Evolutionary conservation across 1,140 invertebrate species (phyloP), one percentile per base, ranked within the genome.

Genomic region (Drosophila cardini): DNA sequence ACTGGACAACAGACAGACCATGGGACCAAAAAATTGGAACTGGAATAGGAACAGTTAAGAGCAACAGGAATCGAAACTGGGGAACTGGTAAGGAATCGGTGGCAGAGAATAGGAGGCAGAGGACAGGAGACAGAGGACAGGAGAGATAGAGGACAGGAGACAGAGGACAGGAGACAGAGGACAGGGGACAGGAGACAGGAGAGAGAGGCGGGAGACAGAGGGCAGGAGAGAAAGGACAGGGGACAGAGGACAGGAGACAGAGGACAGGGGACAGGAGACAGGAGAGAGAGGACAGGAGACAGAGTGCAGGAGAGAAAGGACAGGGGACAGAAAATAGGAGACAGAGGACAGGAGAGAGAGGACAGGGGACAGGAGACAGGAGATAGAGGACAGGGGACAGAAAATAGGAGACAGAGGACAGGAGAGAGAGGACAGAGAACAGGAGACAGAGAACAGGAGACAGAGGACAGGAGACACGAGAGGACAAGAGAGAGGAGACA

Each of bases 1-100:
- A 55, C 56, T 16, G n/a, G 11, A 43, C 53, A 13, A 11, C 36
- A 38, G 50, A 26, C 4, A 26, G 60, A 63, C 57, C 42, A n/a
- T 30, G 11, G 40, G 15, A 18, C 18, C 26, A 30, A 8, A 32
- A 7, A 52, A 55, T 34, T 38, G 46, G 4, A 45, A 48, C 30
- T 53, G 53, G 48, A 38, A 38, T n/a, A 60, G 46, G 36, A 36
- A 48, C 52, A 48, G 26, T 10, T 26, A 53, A 36, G 9, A 16
- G 42, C 42, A 60, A 43, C 8, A 9, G 43, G 13, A 48, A 13
- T 15, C 10, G 38, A 11, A 6, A 1, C 42, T 13, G 15, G 5
- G 30, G 1, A 13, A n/a, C n/a, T n/a, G n/a, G n/a, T n/a, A n/a
- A n/a, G n/a, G n/a, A n/a, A 45, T 7, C 4, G 15, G 9, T 4